Evolutionary conservation across 2,888 invertebrate species (phyloP).

Genomic region (Embidobia sp.): DNA sequence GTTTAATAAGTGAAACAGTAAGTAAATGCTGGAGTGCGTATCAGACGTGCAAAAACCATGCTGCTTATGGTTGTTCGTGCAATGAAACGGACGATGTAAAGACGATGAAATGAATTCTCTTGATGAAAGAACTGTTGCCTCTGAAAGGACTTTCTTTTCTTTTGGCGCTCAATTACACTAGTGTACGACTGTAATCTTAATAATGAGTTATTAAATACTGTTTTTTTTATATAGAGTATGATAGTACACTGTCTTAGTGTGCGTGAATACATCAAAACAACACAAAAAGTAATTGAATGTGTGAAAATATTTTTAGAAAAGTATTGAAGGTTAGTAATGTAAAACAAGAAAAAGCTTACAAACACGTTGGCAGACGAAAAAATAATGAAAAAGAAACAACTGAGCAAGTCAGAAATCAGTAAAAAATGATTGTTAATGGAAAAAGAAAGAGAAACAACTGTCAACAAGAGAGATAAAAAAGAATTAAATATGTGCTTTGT

Average conservation of each 20-base stretch:
- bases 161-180: no score
- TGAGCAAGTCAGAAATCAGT: conserved; percentile 65
- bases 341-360: conserved; percentile 12
- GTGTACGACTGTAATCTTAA: no score
- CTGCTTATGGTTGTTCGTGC: no score
- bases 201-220: no score
- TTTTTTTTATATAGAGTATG: no score
- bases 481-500: conserved; percentile 77
- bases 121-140: no score
- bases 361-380: conserved; percentile 14
- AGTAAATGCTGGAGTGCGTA: no score
- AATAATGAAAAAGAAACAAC: conserved; percentile 58
- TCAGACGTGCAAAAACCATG: conserved; percentile 16
- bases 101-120: conserved; percentile 31
- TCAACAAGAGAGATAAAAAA: conserved; percentile 62
- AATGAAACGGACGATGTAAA: conserved; percentile 22
- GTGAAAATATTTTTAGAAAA: no score
- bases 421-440: conserved; percentile 50
- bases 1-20: conserved; percentile 8
- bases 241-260: no score
- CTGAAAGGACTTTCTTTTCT: no score
- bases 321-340: conserved; percentile 14
- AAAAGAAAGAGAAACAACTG: conserved; percentile 51
- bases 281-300: no score
- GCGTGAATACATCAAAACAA: no score